Evolutionary conservation across 2,888 invertebrate species (phyloP), one percentile per base, ranked within the genome.

Genomic region (Crossocerus cetratus): DNA sequence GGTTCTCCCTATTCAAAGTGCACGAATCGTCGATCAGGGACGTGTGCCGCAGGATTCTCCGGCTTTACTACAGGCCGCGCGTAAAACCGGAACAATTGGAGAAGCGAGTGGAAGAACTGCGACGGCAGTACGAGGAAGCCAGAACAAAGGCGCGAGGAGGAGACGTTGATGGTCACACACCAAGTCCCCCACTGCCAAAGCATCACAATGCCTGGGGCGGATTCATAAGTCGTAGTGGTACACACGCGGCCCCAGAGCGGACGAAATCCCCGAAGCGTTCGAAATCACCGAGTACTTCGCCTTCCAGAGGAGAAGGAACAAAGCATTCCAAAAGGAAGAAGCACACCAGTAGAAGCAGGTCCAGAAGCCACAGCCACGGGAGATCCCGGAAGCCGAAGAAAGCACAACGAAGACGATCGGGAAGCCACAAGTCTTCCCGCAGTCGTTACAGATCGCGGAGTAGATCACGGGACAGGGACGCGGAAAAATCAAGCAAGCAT

Each of bases 1-100:
- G 99, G 99, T 98, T 94, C 89, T 92, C 94, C 0, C 91, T 98
- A 2, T 98, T 99, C 88, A 94, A 95, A 86, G 97, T 97, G 0
- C 92, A 93, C 0, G 97, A 98, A 90, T 93, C 93, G 42, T 94
- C 96, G 78, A 96, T 99, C 2, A 92, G 95, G 65, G 96, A 97
- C 83, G 96, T 99, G 64, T 96, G 96, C 84, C 91, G 94, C 58
- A 93, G 95, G 56, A 97, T 99, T 76, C 91, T 98, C 72, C 93
- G 95, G 79, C 92, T 99, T 0, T 99, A 99, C 88, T 94, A 93
- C 69, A 92, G 98, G 65, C 91, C 94, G 2, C 97, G 97, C 92
- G 96, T 96, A 54, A 92, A 92, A 77, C 91, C 92, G 2, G 96
- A 96, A 76, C 92, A 93, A 55, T 89, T 96, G 63, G 96, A 96